These are phyloP conservation scores for Aptenodytes patagonicus DNA, from an alignment of 2,113 vertebrate genomes.

Conservation along the genomic window DNA sequence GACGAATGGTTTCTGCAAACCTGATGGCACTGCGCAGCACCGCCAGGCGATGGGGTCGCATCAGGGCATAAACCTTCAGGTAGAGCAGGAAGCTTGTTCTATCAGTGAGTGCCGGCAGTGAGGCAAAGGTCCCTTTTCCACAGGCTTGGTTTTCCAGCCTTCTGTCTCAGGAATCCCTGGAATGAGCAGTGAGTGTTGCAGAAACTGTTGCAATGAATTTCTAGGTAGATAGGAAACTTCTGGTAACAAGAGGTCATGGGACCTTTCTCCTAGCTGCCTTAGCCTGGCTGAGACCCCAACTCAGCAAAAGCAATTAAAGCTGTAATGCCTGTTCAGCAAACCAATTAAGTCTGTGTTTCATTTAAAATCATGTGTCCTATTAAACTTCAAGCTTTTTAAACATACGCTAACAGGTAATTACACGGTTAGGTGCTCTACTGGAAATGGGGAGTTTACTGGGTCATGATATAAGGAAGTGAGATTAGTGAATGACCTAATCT, in stretches of 20 bases:
- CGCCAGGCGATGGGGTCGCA: rapidly evolving
- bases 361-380: neutral
- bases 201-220: neutral
- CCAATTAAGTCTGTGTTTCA: neutral
- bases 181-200: neutral
- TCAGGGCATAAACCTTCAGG: neutral
- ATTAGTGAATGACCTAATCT: neutral
- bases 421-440: neutral
- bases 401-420: neutral
- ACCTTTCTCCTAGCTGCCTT: neutral
- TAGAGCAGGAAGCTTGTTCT: neutral
- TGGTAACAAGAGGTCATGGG: neutral
- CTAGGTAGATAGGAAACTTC: neutral
- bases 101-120: neutral
- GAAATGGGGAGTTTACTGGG: neutral
- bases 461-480: neutral
- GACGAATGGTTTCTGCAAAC: neutral
- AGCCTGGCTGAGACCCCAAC: neutral
- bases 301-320: neutral
- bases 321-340: neutral
- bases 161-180: neutral
- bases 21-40: neutral
- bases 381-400: neutral
- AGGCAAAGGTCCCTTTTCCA: neutral
- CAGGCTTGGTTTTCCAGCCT: neutral